These are phyloP conservation scores for Phania funesta DNA, from an alignment of 2,888 invertebrate species.

Conservation along the genomic window DNA sequence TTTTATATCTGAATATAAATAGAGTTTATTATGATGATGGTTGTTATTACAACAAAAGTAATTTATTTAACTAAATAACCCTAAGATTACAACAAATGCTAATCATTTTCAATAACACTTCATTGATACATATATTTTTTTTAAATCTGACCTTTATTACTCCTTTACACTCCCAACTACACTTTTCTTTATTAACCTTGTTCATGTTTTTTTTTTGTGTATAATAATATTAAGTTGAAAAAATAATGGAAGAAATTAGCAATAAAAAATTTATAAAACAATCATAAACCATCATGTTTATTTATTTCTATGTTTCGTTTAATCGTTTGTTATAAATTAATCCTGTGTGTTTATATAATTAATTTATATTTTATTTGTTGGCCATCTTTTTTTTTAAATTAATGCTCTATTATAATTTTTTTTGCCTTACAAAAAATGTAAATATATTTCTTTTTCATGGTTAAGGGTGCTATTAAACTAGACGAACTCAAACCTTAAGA, in stretches of 20 bases:
- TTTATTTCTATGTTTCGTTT: constrained; percentile 42
- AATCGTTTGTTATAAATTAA: constrained; percentile 30
- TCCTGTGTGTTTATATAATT: constrained; percentile 34
- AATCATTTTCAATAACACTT: constrained; percentile 15
- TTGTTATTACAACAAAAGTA: constrained; percentile 10
- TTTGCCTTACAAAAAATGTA: constrained; percentile 20
- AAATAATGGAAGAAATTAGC: constrained; percentile 33
- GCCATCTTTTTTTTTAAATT: constrained; percentile 9
- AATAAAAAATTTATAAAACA: constrained; percentile 54
- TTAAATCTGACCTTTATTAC: not conserved
- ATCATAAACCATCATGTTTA: constrained; percentile 50
- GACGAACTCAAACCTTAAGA: constrained; percentile 8
- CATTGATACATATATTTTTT: constrained; percentile 4
- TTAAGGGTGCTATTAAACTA: constrained; percentile 27
- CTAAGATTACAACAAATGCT: constrained; percentile 28
- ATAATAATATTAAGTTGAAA: constrained; percentile 48
- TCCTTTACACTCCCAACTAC: not conserved
- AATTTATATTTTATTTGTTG: constrained; percentile 28
- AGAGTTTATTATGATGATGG: constrained; percentile 18
- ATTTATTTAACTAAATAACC: constrained; percentile 39
- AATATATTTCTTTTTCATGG: constrained; percentile 37
- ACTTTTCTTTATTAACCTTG: constrained; percentile 11
- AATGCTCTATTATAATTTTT: not conserved
- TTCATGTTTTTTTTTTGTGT: constrained; percentile 26
- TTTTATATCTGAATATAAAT: constrained; percentile 12